Conservation (phyloP, 53 echinoderm and acorn worm species). For the Temnopleurus reevesii region DNA sequence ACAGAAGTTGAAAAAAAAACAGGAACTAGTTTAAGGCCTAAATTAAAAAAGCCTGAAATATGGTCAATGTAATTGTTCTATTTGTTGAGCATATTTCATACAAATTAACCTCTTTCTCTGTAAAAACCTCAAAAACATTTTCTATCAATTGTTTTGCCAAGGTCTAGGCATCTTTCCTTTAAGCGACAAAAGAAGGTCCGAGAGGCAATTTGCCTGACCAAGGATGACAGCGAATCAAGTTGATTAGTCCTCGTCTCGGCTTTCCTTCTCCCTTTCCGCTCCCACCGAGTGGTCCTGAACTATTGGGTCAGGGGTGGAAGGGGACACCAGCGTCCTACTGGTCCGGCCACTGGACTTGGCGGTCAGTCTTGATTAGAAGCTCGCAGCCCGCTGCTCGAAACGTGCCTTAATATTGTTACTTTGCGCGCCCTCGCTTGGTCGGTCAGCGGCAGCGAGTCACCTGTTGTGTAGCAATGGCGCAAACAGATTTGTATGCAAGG, state of each 20-base stretch:
- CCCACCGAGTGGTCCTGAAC: constrained; percentile 25
- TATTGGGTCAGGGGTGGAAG: constrained; percentile 28
- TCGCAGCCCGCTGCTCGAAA: neutral
- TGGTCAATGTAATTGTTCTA: too few relatives aligned
- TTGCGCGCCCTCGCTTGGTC: neutral
- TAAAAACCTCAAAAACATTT: too few relatives aligned
- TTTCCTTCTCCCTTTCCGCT: constrained; percentile 18
- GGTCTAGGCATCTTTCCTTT: constrained; percentile 10
- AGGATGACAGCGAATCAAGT: constrained; percentile 18
- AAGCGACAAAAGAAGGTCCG: neutral
- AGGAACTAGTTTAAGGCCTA: too few relatives aligned
- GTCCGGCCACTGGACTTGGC: neutral
- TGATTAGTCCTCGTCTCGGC: constrained; percentile 28
- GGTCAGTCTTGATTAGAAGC: constrained; percentile 30
- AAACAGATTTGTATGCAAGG: too few relatives aligned
- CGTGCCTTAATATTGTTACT: too few relatives aligned
- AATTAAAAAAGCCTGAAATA: too few relatives aligned
- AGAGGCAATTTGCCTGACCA: neutral
- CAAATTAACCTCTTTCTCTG: too few relatives aligned
- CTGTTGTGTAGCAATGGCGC: neutral
- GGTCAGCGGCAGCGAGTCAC: neutral
- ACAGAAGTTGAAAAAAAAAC: too few relatives aligned
- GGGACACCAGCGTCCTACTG: neutral
- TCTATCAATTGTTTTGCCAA: neutral
- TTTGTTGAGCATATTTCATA: too few relatives aligned